A percentile compares a stretch with the other conserved stretches of the same genome.
These are phyloP conservation scores for Pseudachorutes palmiensis DNA, from an alignment of 1,140 invertebrate genomes.

Conservation along the genomic window DNA sequence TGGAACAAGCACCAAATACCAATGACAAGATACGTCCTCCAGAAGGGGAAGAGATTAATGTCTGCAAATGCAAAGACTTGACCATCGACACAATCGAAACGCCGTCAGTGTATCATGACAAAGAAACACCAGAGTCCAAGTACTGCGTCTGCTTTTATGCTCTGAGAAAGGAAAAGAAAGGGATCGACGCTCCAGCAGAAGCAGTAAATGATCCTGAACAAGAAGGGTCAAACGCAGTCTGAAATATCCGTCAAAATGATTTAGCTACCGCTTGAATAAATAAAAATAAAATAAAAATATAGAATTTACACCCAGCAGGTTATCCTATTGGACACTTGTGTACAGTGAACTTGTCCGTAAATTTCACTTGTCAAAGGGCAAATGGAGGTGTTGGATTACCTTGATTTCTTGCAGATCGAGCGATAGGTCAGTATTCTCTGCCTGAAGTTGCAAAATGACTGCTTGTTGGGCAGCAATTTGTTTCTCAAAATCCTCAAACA, in stretches of 20 bases:
- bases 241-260: too few relatives aligned
- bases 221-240: too few relatives aligned
- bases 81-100: background rate
- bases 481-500: background rate
- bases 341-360: too few relatives aligned
- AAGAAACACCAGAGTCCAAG: background rate
- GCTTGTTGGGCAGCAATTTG: background rate
- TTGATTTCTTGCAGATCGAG: background rate
- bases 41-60: background rate
- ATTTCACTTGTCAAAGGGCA: too few relatives aligned
- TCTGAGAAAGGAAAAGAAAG: background rate
- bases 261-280: too few relatives aligned
- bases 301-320: too few relatives aligned
- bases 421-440: background rate
- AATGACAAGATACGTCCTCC: background rate
- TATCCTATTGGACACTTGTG: too few relatives aligned
- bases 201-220: background rate
- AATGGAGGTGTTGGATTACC: too few relatives aligned
- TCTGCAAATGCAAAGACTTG: background rate
- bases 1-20: background rate
- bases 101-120: background rate
- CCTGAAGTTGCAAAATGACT: background rate
- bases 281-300: too few relatives aligned
- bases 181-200: background rate
- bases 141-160: constrained; percentile 2